A percentile compares a stretch with the other conserved stretches of the same genome.
phyloP scores from a whole-genome alignment of 2,797 vertebrate genomes.

The Anguilla obscura region DNA sequence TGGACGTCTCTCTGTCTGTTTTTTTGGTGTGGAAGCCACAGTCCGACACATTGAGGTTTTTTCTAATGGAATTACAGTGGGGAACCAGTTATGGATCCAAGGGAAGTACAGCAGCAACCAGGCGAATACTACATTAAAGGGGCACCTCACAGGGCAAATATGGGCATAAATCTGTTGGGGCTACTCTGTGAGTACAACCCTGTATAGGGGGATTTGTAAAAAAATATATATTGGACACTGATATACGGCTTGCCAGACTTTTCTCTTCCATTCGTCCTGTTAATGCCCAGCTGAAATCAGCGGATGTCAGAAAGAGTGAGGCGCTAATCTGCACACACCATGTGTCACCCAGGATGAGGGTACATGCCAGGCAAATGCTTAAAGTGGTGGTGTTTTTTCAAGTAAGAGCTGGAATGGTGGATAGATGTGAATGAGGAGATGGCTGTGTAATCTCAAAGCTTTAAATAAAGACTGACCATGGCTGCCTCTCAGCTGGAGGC shows the following conservation, averaged over 20 bases:
- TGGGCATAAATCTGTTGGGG: not conserved
- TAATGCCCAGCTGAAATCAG: not conserved
- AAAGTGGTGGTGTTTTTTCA: not conserved
- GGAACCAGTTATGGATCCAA: not conserved
- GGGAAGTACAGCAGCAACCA: not conserved
- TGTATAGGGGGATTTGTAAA: not conserved
- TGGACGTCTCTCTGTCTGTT: not conserved
- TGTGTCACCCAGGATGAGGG: not conserved
- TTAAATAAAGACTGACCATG: not conserved
- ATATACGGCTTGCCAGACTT: not conserved
- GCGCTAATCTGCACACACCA: not conserved
- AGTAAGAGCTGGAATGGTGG: not conserved
- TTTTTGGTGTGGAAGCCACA: not conserved
- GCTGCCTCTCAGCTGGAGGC: conserved; percentile 9
- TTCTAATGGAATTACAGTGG: not conserved
- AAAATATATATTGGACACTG: not conserved
- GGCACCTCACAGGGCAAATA: not conserved
- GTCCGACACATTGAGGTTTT: not conserved
- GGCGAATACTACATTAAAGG: not conserved
- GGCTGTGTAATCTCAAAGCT: not conserved
- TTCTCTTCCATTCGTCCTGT: not conserved
- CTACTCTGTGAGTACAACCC: not conserved
- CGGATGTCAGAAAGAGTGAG: not conserved
- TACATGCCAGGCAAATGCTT: not conserved
- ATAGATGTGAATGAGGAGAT: not conserved